These are phyloP conservation scores for Isotomurus palustris DNA, from an alignment of 2,888 invertebrate species.

Conservation along the genomic window DNA sequence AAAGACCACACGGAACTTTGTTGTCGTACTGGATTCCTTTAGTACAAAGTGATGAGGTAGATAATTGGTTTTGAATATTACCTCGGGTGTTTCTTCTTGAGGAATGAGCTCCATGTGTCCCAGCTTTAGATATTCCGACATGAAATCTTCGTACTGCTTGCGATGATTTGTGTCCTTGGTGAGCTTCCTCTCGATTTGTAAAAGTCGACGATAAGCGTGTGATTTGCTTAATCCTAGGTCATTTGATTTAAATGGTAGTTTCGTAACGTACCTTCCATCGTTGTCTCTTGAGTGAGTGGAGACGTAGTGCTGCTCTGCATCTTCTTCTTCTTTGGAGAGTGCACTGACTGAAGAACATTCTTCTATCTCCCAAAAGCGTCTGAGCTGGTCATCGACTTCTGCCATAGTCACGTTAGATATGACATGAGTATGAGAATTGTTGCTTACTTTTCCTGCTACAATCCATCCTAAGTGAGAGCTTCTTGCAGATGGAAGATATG, in stretches of 20 bases:
- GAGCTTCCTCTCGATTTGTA: constrained; percentile 33
- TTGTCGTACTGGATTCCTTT: constrained; percentile 41
- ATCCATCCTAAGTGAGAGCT: neutral
- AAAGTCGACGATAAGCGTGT: constrained; percentile 32
- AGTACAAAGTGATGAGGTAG: constrained; percentile 47
- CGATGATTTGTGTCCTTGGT: constrained; percentile 12
- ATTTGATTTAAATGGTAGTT: constrained; percentile 11
- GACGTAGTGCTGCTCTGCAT: constrained; percentile 12
- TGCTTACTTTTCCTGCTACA: neutral
- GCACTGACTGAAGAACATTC: neutral
- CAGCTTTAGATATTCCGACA: constrained; percentile 36
- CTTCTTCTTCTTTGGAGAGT: constrained; percentile 6
- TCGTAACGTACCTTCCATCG: constrained; percentile 11
- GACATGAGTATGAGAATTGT: neutral
- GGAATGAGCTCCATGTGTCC: constrained; percentile 39
- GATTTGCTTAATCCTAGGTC: constrained; percentile 30
- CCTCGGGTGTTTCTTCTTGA: neutral
- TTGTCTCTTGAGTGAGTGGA: neutral
- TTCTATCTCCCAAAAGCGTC: constrained; percentile 22
- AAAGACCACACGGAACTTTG: constrained; percentile 47
- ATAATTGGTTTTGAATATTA: constrained; percentile 25
- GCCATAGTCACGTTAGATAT: neutral
- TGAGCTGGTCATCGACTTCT: neutral
- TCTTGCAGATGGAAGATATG: neutral
- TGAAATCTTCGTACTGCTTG: constrained; percentile 31